phyloP scores from a whole-genome alignment of 2,113 vertebrate genomes.

The Otis tarda region DNA sequence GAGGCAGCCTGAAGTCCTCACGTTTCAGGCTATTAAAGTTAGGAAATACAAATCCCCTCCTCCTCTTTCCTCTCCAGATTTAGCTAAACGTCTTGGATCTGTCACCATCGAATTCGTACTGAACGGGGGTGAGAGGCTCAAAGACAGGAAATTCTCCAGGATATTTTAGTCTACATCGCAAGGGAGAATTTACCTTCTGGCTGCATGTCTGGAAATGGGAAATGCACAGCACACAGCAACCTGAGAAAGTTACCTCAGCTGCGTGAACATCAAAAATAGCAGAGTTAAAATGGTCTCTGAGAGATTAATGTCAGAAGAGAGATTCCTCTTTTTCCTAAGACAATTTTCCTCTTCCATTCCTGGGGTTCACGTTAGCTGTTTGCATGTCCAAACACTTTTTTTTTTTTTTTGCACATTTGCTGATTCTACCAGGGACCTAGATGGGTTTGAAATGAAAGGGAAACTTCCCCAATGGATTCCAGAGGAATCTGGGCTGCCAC shows the following conservation, averaged over 20 bases:
- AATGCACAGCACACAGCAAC: not conserved
- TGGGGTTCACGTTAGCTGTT: not conserved
- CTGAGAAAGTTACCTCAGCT: not conserved
- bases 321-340: not conserved
- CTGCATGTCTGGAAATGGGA: not conserved
- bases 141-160: not conserved
- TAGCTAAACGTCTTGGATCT: not conserved
- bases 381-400: not conserved
- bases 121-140: not conserved
- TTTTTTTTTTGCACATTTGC: not conserved
- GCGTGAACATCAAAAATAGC: not conserved
- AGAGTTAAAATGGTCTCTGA: not conserved
- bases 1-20: not conserved
- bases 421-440: not conserved
- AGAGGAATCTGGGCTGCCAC: not conserved
- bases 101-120: not conserved
- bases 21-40: not conserved
- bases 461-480: not conserved
- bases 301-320: not conserved
- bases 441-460: not conserved
- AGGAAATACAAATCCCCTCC: not conserved
- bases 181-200: constrained; percentile 14
- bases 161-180: not conserved
- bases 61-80: not conserved
- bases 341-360: not conserved